Evolutionary conservation across 2,888 invertebrate genomes (phyloP).

Genomic region (Ctena decussata): DNA sequence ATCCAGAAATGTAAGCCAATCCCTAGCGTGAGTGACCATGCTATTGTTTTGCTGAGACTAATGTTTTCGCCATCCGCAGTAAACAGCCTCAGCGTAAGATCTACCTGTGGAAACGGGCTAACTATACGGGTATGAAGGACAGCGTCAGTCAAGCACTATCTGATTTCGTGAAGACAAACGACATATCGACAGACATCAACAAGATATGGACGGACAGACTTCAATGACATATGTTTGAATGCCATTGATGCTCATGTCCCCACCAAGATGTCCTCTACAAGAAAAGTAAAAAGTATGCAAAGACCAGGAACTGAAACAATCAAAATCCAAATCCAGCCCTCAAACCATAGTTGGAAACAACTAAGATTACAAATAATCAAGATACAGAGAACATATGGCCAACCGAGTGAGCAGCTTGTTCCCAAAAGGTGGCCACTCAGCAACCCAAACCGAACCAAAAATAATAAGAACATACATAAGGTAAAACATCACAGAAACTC

Average conservation of each 20-base stretch:
- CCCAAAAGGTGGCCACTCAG: too few species aligned
- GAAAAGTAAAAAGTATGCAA: too few species aligned
- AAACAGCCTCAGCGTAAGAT: slow-evolving; percentile 19
- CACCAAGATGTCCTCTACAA: slow-evolving; percentile 17
- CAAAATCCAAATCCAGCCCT: too few species aligned
- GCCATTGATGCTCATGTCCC: slow-evolving; percentile 21
- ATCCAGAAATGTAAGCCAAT: slow-evolving; percentile 17
- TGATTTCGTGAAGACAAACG: neutral
- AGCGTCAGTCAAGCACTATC: neutral
- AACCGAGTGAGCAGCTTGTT: too few species aligned
- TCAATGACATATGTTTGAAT: neutral
- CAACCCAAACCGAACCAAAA: too few species aligned
- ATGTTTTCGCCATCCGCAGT: slow-evolving; percentile 91
- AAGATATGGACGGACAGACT: slow-evolving; percentile 13
- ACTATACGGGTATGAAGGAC: neutral
- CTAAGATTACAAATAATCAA: too few species aligned
- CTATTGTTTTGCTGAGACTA: slow-evolving; percentile 89
- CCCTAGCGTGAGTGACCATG: slow-evolving; percentile 26
- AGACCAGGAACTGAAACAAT: too few species aligned
- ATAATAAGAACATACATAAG: too few species aligned
- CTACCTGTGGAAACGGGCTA: slow-evolving; percentile 28
- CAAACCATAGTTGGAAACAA: too few species aligned
- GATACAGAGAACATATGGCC: too few species aligned
- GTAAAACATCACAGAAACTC: too few species aligned
- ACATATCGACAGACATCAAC: slow-evolving; percentile 9